phyloP scores from a whole-genome alignment of 1,140 invertebrate genomes.

The Psilanteris sp. region DNA sequence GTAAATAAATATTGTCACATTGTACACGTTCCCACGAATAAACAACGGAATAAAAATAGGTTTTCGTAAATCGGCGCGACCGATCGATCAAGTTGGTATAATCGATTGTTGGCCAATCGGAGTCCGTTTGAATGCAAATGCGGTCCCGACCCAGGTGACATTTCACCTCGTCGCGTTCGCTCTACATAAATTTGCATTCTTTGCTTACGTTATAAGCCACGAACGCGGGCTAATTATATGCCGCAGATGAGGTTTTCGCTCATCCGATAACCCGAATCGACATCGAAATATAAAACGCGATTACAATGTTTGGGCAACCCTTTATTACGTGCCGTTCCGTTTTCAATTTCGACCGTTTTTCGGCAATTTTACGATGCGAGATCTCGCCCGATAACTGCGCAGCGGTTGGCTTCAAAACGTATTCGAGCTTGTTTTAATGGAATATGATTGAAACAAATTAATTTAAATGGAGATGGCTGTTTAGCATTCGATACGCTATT shows the following conservation, averaged over 20 bases:
- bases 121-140: slow-evolving; percentile 72
- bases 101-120: slow-evolving; percentile 68
- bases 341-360: slow-evolving; percentile 18
- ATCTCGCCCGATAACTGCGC: slow-evolving; percentile 21
- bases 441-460: too few species aligned
- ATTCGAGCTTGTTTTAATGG: too few species aligned
- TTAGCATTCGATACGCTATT: too few species aligned
- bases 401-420: too few species aligned
- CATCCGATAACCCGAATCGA: slow-evolving; percentile 68
- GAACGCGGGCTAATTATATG: slow-evolving; percentile 64
- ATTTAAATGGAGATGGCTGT: too few species aligned
- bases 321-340: slow-evolving; percentile 2
- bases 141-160: slow-evolving; percentile 56
- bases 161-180: slow-evolving; percentile 53
- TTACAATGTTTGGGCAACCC: slow-evolving; percentile 54
- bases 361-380: slow-evolving; percentile 18
- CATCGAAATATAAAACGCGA: slow-evolving; percentile 49
- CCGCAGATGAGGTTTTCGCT: slow-evolving; percentile 67
- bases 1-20: too few species aligned
- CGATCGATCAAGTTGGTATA: slow-evolving; percentile 37
- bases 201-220: slow-evolving; percentile 56
- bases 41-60: slow-evolving; percentile 8
- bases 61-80: neutral
- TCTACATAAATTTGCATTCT: slow-evolving; percentile 72
- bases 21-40: neutral